Evolutionary conservation across 1,140 invertebrate species (phyloP), one percentile per base, ranked within the genome.

Genomic region (Brachionus plicatilis): DNA sequence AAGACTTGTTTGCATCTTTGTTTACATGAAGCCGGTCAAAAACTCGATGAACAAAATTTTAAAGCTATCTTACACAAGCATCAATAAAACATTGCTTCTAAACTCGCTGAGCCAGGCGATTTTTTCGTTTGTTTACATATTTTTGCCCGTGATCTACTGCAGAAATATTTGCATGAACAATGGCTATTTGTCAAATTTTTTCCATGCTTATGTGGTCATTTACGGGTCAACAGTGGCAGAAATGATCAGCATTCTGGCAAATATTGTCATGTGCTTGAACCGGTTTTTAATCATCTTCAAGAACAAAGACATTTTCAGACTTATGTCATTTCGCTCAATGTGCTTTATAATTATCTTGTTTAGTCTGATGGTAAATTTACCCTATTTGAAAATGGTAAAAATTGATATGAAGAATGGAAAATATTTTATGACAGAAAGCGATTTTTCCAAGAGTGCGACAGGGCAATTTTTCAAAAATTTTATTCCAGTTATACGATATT

Each of bases 251-350:
- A 50, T 76, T 50, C 17, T 76, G 20, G 43, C 72, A 20, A 76
- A 76, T 27, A 50, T 76, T 27, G 11, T 76, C 9, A 47, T 76
- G 45, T 50, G 72, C 53, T 24, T 76, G 12, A 76, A 76, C 27
- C n/a, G 72, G 12, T 76, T 45, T 76, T 24, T 76, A 12, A 76
- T 76, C 14, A 76, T 76, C 24, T 76, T 76, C 20, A 76, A 76
- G 20, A 50, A 76, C n/a, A 76, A 50, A 76, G 47, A 47, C 27
- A 50, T 27, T 24, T 76, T 50, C 20, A 76, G 43, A 29, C 5
- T 76, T 0, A 3, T 76, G 7, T 27, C 43, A 12, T 76, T 76
- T 50, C 41, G 45, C 5, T 47, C 24, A 14, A 50, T 50, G 8
- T 76, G 72, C 27, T 5, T 76, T 12, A 9, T 76, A 17, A 27